phyloP scores from a whole-genome alignment of 2,888 invertebrate genomes.

The Chloroclystis v-ata region DNA sequence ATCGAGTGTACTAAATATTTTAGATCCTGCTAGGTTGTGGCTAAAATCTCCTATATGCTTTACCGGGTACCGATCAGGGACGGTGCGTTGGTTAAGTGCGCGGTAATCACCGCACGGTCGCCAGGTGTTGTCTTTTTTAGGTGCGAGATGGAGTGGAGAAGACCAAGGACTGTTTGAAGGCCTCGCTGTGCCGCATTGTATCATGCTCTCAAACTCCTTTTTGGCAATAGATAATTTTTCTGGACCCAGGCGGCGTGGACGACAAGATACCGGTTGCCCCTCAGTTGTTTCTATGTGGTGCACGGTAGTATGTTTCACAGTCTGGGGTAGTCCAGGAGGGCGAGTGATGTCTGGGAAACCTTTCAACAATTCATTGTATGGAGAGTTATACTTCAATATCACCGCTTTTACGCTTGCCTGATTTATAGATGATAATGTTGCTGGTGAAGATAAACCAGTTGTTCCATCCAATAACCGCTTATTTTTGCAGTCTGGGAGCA shows the following conservation, averaged over 20 bases:
- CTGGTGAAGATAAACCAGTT: conserved; percentile 4
- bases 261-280: conserved; percentile 17
- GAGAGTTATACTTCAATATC: not conserved
- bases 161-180: conserved; percentile 37
- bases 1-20: not conserved
- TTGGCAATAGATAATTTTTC: conserved; percentile 11
- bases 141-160: conserved; percentile 20
- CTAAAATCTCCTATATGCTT: not conserved
- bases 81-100: not conserved
- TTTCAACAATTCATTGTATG: not conserved
- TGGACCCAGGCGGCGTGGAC: conserved; percentile 20
- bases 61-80: not conserved
- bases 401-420: not conserved
- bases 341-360: conserved; percentile 1
- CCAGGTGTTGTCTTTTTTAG: conserved; percentile 5
- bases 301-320: conserved; percentile 13
- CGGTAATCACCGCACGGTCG: not conserved
- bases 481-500: conserved; percentile 15
- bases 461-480: conserved; percentile 14
- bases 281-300: conserved; percentile 18
- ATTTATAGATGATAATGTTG: not conserved
- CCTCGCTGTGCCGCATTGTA: conserved; percentile 25
- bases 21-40: not conserved
- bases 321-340: not conserved
- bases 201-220: conserved; percentile 21